Evolutionary conservation across 1,140 invertebrate genomes (phyloP).

Genomic region (Antheraea mylitta): DNA sequence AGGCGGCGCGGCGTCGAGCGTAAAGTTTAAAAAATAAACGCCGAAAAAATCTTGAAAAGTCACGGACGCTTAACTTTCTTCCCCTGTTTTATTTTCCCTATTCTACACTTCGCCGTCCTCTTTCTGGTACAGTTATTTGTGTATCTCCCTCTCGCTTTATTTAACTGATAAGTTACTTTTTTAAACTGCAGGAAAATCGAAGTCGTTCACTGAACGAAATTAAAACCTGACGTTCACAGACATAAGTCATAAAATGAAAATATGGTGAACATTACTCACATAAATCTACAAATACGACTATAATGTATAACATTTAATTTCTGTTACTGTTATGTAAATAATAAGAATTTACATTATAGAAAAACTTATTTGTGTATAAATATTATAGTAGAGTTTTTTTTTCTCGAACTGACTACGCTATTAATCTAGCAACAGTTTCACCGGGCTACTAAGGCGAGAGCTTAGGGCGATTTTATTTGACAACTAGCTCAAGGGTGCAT

Average conservation of each 20-base stretch:
- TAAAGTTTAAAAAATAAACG: slow-evolving; percentile 77
- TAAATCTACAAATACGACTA: not conserved
- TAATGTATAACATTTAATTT: not conserved
- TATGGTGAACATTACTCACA: slow-evolving; percentile 56
- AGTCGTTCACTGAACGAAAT: slow-evolving; percentile 66
- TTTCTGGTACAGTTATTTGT: slow-evolving; percentile 32
- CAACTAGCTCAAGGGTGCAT: too few species aligned
- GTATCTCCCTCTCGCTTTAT: slow-evolving; percentile 48
- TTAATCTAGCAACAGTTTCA: too few species aligned
- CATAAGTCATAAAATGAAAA: slow-evolving; percentile 71
- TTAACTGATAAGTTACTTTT: slow-evolving; percentile 77
- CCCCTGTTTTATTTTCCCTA: slow-evolving; percentile 77
- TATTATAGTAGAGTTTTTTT: too few species aligned
- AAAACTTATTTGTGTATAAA: too few species aligned
- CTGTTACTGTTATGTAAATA: not conserved
- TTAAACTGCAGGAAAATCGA: slow-evolving; percentile 74
- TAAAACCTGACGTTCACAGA: slow-evolving; percentile 70
- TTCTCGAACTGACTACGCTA: too few species aligned
- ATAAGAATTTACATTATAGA: not conserved
- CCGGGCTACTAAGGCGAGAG: too few species aligned
- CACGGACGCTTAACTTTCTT: slow-evolving; percentile 78
- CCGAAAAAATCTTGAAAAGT: slow-evolving; percentile 77
- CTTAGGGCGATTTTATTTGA: too few species aligned
- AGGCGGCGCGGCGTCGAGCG: slow-evolving; percentile 36
- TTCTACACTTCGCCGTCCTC: slow-evolving; percentile 50